phyloP scores from a whole-genome alignment of 2,113 vertebrate species.

The Prolemur simus region DNA sequence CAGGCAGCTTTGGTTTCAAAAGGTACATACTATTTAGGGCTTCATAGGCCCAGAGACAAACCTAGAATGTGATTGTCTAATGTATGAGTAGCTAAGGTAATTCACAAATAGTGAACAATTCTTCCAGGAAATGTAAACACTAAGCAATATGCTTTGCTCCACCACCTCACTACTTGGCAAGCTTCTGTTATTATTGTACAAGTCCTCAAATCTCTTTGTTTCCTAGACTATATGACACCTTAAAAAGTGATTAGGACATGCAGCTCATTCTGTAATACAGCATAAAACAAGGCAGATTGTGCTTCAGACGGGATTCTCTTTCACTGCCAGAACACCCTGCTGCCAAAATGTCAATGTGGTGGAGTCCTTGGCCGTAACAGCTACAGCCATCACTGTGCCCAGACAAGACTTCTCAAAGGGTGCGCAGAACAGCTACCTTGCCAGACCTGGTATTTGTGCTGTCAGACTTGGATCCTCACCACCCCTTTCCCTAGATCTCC shows the following conservation, averaged over 20 bases:
- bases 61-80: not conserved
- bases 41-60: not conserved
- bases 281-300: not conserved
- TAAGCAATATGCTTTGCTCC: slow-evolving; percentile 48
- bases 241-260: slow-evolving; percentile 55
- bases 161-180: slow-evolving; percentile 49
- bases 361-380: not conserved
- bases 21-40: not conserved
- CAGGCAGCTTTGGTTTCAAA: slow-evolving; percentile 4
- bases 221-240: slow-evolving; percentile 48
- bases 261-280: not conserved
- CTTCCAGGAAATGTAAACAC: slow-evolving; percentile 73
- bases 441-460: not conserved
- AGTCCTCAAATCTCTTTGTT: slow-evolving; percentile 55
- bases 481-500: not conserved
- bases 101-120: slow-evolving; percentile 58
- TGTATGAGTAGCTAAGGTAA: slow-evolving; percentile 52
- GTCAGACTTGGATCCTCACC: not conserved
- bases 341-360: not conserved
- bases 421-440: not conserved
- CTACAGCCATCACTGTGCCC: not conserved
- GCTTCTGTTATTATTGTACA: slow-evolving; percentile 39
- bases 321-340: not conserved
- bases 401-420: not conserved
- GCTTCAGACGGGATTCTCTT: not conserved